These are phyloP conservation scores for Habroteleia sp. DNA, from an alignment of 2,888 invertebrate species.

Conservation along the genomic window DNA sequence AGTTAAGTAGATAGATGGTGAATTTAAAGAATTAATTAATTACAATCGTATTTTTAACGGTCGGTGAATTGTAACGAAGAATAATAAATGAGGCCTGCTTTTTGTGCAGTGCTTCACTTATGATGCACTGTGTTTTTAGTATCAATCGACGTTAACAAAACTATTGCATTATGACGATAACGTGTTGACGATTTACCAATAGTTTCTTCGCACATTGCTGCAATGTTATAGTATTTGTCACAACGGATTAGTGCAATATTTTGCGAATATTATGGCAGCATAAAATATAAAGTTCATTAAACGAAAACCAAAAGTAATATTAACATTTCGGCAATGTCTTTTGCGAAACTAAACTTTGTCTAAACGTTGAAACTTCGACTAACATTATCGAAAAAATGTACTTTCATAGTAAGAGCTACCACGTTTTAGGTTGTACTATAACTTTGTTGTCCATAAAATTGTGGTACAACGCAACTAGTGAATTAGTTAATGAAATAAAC, in stretches of 20 bases:
- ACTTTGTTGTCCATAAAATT: constrained; percentile 28
- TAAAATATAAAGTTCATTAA: background rate
- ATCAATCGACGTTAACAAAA: constrained; percentile 40
- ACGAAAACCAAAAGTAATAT: background rate
- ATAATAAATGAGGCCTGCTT: constrained; percentile 39
- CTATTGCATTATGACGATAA: constrained; percentile 24
- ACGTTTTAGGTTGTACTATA: constrained; percentile 46
- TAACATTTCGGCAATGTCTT: background rate
- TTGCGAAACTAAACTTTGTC: constrained; percentile 13
- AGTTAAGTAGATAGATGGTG: constrained; percentile 29
- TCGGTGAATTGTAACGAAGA: constrained; percentile 19
- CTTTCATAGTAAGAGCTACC: constrained; percentile 38
- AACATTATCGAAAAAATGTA: constrained; percentile 22
- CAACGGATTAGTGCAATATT: constrained; percentile 36
- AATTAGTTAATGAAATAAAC: constrained; percentile 42
- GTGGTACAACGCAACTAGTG: constrained; percentile 33
- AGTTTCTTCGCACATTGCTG: background rate
- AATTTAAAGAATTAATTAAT: constrained; percentile 15
- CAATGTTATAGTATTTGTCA: background rate
- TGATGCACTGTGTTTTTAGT: constrained; percentile 39
- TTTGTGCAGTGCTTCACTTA: constrained; percentile 43
- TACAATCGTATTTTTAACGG: constrained; percentile 31
- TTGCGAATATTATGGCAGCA: background rate
- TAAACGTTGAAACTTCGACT: constrained; percentile 5
- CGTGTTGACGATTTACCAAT: constrained; percentile 1